These are phyloP conservation scores for Mus musculus DNA, from an alignment of 2,113 vertebrate species.

Conservation along the genomic window GRCm39 chr6:9764001-9764500, in stretches of 20 bases:
- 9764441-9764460: background rate
- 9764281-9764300: background rate
- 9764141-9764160: constrained; percentile 74
- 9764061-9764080: constrained; percentile 82
- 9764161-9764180: constrained; percentile 73
- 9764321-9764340: background rate
- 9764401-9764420: background rate
- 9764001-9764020: constrained; percentile 81
- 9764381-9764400: background rate
- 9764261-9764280: background rate
- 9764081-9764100: constrained; percentile 83
- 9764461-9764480: background rate
- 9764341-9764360: background rate
- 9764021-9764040: constrained; percentile 84
- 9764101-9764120: constrained; percentile 85
- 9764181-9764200: constrained; percentile 44
- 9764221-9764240: background rate
- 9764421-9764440: background rate
- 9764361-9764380: background rate
- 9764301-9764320: constrained; percentile 19
- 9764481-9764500: background rate
- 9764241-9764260: constrained; percentile 16
- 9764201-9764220: constrained; percentile 55
- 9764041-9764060: constrained; percentile 84
- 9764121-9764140: constrained; percentile 84